phyloP scores from a whole-genome alignment of 2,888 invertebrate species.

The Harpalus rufipes region DNA sequence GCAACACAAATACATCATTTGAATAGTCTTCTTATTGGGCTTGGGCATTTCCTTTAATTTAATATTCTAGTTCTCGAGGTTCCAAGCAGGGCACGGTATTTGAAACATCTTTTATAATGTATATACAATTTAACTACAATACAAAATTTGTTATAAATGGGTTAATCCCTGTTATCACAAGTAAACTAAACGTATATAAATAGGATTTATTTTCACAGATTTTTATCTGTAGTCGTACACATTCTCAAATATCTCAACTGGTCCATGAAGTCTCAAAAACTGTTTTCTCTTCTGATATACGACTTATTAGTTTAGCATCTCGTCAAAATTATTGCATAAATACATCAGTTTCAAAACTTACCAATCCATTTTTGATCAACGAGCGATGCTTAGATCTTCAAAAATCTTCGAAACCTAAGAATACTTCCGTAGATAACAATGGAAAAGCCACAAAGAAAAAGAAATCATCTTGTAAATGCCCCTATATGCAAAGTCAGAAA shows the following conservation, averaged over 20 bases:
- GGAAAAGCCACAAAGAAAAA: conserved; percentile 84
- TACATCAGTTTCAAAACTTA: conserved; percentile 85
- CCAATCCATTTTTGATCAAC: conserved; percentile 90
- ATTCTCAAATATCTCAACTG: conserved; percentile 97
- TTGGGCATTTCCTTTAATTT: too few relatives aligned
- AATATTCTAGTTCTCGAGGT: too few relatives aligned
- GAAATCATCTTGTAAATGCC: conserved; percentile 81
- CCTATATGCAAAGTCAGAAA: conserved; percentile 82
- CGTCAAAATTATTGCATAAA: conserved; percentile 96
- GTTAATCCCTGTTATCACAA: too few relatives aligned
- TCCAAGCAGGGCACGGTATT: too few relatives aligned
- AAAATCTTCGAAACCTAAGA: conserved; percentile 81
- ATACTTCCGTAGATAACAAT: conserved; percentile 80
- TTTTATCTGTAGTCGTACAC: conserved; percentile 96
- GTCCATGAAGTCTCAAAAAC: conserved; percentile 94
- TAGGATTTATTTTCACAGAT: conserved; percentile 79
- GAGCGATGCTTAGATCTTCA: conserved; percentile 93
- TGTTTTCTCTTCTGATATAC: conserved; percentile 83
- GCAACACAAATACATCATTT: too few relatives aligned
- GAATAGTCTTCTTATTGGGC: too few relatives aligned
- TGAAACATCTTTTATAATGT: too few relatives aligned
- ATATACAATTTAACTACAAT: too few relatives aligned
- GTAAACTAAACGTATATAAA: too few relatives aligned
- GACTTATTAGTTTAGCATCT: conserved; percentile 92
- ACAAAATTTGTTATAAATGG: too few relatives aligned